phyloP scores from a whole-genome alignment of 2,888 invertebrate species.

The Tenthredo mesomela region DNA sequence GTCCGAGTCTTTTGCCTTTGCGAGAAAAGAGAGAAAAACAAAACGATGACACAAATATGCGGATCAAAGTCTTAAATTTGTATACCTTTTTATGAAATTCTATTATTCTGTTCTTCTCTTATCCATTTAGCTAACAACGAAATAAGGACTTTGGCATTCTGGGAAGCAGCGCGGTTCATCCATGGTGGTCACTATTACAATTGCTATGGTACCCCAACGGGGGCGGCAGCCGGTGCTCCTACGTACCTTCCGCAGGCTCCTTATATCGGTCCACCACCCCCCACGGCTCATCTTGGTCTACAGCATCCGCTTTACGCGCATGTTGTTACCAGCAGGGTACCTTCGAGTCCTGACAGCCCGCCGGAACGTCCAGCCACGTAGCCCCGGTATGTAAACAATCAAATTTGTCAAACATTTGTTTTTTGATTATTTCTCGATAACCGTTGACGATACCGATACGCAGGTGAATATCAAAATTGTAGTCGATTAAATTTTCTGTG shows the following conservation, averaged over 20 bases:
- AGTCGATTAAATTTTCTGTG: too few species aligned
- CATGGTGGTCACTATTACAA: slow-evolving; percentile 55
- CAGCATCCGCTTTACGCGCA: slow-evolving; percentile 62
- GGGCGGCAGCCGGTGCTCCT: slow-evolving; percentile 61
- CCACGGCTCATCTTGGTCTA: slow-evolving; percentile 60
- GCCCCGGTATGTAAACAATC: slow-evolving; percentile 65
- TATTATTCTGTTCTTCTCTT: slow-evolving; percentile 15
- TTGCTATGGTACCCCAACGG: slow-evolving; percentile 51
- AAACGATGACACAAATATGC: too few species aligned
- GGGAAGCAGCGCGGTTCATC: slow-evolving; percentile 62
- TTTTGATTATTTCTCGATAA: too few species aligned
- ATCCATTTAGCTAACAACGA: slow-evolving; percentile 63
- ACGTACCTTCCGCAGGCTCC: slow-evolving; percentile 69
- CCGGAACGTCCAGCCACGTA: slow-evolving; percentile 67
- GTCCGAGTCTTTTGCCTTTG: too few species aligned
- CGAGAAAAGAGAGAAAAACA: too few species aligned
- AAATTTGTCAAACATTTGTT: too few species aligned
- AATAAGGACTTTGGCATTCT: slow-evolving; percentile 64
- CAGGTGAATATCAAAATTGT: too few species aligned
- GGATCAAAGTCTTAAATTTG: neutral
- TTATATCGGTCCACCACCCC: slow-evolving; percentile 65
- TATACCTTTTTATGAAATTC: slow-evolving; percentile 28
- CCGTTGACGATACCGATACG: too few species aligned
- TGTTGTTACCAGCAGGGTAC: slow-evolving; percentile 60
- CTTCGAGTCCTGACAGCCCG: slow-evolving; percentile 65